A percentile compares a stretch with the other conserved stretches of the same genome.
These are phyloP conservation scores for Hyles lineata DNA, from an alignment of 2,888 invertebrate genomes.

Conservation along the genomic window DNA sequence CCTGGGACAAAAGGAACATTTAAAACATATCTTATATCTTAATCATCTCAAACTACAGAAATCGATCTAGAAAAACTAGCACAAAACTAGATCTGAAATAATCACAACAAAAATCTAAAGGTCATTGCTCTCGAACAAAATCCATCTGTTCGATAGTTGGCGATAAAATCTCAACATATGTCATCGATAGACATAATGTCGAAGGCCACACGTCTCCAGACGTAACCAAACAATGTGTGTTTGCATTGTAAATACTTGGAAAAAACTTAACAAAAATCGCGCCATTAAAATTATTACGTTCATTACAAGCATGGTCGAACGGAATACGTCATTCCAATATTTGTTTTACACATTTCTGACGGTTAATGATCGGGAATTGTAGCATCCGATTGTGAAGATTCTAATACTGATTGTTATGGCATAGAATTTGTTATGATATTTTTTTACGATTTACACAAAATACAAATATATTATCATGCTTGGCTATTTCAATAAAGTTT, in stretches of 20 bases:
- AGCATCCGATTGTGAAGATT: slow-evolving; percentile 1
- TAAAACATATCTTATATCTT: neutral
- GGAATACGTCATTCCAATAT: slow-evolving; percentile 23
- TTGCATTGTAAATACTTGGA: slow-evolving; percentile 30
- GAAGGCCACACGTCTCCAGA: neutral
- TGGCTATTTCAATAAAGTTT: too few species aligned
- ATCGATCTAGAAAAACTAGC: neutral
- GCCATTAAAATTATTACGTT: slow-evolving; percentile 30
- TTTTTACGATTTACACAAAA: too few species aligned
- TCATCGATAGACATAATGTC: neutral
- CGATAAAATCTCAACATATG: neutral
- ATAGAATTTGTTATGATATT: too few species aligned
- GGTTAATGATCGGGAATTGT: neutral
- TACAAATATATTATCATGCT: too few species aligned
- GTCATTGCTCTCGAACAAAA: slow-evolving; percentile 7
- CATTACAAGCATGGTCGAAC: slow-evolving; percentile 26
- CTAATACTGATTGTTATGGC: neutral
- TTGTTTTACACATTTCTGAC: neutral
- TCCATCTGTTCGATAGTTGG: neutral
- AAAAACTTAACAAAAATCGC: slow-evolving; percentile 29
- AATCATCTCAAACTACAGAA: neutral
- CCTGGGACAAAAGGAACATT: neutral
- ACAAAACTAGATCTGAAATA: neutral
- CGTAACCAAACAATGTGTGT: slow-evolving; percentile 9
- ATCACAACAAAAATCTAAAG: neutral